Evolutionary conservation across 2,113 vertebrate species (phyloP), one percentile per base, ranked within the genome.

Genomic region (Cyphomyrus plagiostoma): DNA sequence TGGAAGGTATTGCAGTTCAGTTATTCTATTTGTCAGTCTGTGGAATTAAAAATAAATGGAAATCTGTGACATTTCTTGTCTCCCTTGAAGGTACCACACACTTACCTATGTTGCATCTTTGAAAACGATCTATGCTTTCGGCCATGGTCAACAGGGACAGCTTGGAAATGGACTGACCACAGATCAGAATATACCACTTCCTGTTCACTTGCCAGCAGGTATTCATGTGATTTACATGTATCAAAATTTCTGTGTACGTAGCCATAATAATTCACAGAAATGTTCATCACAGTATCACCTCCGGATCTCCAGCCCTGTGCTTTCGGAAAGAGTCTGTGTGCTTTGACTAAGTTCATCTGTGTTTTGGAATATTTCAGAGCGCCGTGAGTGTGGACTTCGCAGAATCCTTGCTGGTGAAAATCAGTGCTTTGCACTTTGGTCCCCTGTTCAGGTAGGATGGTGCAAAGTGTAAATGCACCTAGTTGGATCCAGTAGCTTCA

Each of bases 1-100:
- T 95, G 98, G 98, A 91, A 96, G 97, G 98, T 98, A 92, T 39
- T 62, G 23, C 17, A 35, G 10, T 80, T 23, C 13, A 39, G 26
- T 17, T 39, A 30, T 30, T 48, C 26, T 66, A 4, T 23, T 58
- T 46, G 62, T 66, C 62, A 26, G n/a, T 66, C 62, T 66, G 10
- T 66, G 10, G 2, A 45, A 62, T 88, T 58, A n/a, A n/a, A 88
- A 42, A 58, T 30, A 21, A 17, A 26, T 49, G 42, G 87, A 30
- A 50, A 17, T 13, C 30, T 88, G 42, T 49, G 15, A 17, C 6
- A 88, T n/a, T 42, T 10, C 30, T 49, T 53, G 48, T 35, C 80
- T 77, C 35, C 35, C 3, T 23, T 1, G n/a, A 45, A 89, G 88
- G 19, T 23, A 35, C 35, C 88, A 89, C 50, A 89, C 88, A 52